Evolutionary conservation across 2,888 invertebrate species (phyloP).

Genomic region (Xanthia icteritia): DNA sequence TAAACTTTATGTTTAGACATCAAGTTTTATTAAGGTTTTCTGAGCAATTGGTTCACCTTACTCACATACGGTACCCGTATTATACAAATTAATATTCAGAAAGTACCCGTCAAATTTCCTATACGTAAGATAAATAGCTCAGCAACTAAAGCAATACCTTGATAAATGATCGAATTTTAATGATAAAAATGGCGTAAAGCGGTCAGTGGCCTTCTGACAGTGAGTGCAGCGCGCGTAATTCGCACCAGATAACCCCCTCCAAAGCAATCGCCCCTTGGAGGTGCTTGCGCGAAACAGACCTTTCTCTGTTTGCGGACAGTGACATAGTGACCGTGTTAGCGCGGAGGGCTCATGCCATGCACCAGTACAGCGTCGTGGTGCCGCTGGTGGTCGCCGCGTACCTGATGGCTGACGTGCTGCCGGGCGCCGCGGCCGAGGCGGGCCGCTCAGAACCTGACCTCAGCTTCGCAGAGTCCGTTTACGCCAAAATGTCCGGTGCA

Average conservation of each 20-base stretch:
- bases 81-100: slow-evolving; percentile 18
- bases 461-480: slow-evolving; percentile 84
- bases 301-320: slow-evolving; percentile 87
- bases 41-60: neutral
- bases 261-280: slow-evolving; percentile 68
- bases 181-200: slow-evolving; percentile 59
- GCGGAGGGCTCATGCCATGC: slow-evolving; percentile 84
- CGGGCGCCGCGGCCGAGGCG: slow-evolving; percentile 59
- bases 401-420: slow-evolving; percentile 64
- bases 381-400: slow-evolving; percentile 73
- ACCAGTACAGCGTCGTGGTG: slow-evolving; percentile 75
- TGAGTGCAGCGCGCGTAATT: slow-evolving; percentile 75
- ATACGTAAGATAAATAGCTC: slow-evolving; percentile 7
- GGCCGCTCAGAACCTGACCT: slow-evolving; percentile 72
- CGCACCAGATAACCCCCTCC: slow-evolving; percentile 85
- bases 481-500: slow-evolving; percentile 85
- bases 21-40: neutral
- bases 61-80: neutral
- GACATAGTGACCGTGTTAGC: slow-evolving; percentile 87
- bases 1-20: too few relatives aligned
- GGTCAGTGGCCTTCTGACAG: slow-evolving; percentile 73
- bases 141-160: slow-evolving; percentile 23
- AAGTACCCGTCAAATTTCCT: neutral
- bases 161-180: slow-evolving; percentile 42
- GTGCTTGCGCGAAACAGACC: slow-evolving; percentile 77